phyloP scores from a whole-genome alignment of 2,888 invertebrate genomes.

The Frankliniella intonsa region DNA sequence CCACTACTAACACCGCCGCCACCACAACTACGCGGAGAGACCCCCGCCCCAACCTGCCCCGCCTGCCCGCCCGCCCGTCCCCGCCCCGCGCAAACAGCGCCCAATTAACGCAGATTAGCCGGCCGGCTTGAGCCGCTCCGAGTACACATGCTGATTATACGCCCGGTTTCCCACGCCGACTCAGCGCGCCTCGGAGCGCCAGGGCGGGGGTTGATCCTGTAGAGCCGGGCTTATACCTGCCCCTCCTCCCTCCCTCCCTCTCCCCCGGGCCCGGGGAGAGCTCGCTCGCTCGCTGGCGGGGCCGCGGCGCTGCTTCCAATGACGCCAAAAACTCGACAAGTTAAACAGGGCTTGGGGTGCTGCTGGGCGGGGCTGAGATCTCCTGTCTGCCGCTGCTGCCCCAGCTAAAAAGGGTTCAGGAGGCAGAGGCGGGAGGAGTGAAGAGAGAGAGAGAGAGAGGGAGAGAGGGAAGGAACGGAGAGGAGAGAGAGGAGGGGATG shows the following conservation, averaged over 20 bases:
- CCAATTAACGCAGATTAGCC: conserved; percentile 26
- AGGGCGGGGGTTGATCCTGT: background rate
- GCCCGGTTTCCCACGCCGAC: conserved; percentile 21
- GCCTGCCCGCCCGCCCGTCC: background rate
- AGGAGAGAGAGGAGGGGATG: no score
- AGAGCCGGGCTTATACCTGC: background rate
- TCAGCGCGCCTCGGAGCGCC: background rate
- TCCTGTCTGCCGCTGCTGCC: no score
- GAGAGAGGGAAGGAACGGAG: background rate
- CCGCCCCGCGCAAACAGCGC: background rate
- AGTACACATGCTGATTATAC: conserved; percentile 22
- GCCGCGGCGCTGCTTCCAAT: background rate
- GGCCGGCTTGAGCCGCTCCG: conserved; percentile 17
- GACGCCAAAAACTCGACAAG: conserved; percentile 7
- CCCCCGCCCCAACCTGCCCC: background rate
- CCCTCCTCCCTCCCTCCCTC: background rate
- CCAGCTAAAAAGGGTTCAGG: no score
- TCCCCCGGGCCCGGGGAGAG: background rate
- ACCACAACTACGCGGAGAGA: no score
- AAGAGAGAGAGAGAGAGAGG: no score
- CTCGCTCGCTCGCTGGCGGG: background rate
- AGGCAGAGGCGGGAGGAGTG: no score
- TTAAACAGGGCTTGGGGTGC: background rate
- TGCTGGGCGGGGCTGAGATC: no score
- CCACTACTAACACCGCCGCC: no score